A percentile compares a stretch with the other conserved stretches of the same genome.
These are phyloP conservation scores for Campylomormyrus tamandua DNA, from an alignment of 2,113 vertebrate genomes.

Conservation along the genomic window DNA sequence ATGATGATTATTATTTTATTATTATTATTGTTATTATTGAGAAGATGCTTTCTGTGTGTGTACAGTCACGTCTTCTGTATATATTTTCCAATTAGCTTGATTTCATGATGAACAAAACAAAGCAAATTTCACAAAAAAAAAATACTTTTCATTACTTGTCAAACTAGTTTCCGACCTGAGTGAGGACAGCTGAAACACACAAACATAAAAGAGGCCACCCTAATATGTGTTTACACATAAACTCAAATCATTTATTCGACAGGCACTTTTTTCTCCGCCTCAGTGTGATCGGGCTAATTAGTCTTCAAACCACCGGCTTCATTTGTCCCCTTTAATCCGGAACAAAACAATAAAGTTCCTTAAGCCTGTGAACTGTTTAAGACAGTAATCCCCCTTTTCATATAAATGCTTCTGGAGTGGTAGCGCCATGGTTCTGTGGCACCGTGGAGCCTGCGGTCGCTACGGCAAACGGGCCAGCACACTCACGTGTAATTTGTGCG, in stretches of 20 bases:
- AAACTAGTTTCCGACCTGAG: background rate
- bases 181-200: too few species aligned
- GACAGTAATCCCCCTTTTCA: constrained; percentile 3
- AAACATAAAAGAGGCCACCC: background rate
- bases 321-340: background rate
- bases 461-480: constrained; percentile 29
- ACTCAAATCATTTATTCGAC: background rate
- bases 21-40: background rate
- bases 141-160: background rate
- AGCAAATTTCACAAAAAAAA: background rate
- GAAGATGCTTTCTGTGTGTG: background rate
- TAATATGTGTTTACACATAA: background rate
- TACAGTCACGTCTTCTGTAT: background rate
- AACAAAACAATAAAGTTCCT: background rate
- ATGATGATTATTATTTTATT: background rate
- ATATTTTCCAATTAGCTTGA: background rate
- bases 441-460: constrained; percentile 40
- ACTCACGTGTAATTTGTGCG: constrained; percentile 41
- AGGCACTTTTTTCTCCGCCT: background rate
- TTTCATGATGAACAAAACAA: background rate
- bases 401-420: constrained; percentile 40
- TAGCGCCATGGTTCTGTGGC: constrained; percentile 27
- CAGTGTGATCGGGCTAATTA: background rate
- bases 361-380: background rate
- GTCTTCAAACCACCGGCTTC: background rate